Evolutionary conservation across 2,797 vertebrate species (phyloP), one percentile per base, ranked within the genome.

Genomic region (Mormyrus hasselquistii): DNA sequence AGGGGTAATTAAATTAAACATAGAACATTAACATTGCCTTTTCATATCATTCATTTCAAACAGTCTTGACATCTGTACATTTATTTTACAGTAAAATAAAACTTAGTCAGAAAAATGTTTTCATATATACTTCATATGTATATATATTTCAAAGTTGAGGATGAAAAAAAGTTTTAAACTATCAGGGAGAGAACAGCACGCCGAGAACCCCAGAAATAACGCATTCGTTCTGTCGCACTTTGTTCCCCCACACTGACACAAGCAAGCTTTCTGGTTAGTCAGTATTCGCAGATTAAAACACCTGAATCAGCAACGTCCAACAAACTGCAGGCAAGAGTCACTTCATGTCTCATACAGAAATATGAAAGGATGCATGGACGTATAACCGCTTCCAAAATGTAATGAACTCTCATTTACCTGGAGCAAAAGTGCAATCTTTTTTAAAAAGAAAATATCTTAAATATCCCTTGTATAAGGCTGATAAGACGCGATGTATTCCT

Each of bases 331-430:
- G 9, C 47, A 41, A 82, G 44, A n/a, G 9, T 52, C 16, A 4
- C 34, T 3, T 52, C 9, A 86, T 47, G n/a, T 29, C 65, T 79
- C 49, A 79, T 57, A 49, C 41, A 87, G 19, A 49, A 52, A 50
- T 86, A 87, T 88, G 29, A n/a, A 82, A 47, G 29, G 16, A 82
- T 14, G 82, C 44, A 52, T 29, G 47, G 49, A 47, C 9, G 41
- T 41, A 44, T n/a, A 29, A 29, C 82, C 22, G 47, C 47, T 22
- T 83, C 76, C 25, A 52, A 88, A 55, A 41, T 49, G 29, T 59
- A 69, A 41, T 7, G 25, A 85, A 52, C n/a, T 49, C 44, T 5
- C 50, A 92, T 92, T 94, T 93, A 96, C 95, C 95, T 93, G 91
- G 85, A 69, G 29, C n/a, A 89, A 90, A 85, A 88, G 76, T 89